phyloP scores from a whole-genome alignment of 1,140 invertebrate species.

The Cyclina sinensis region DNA sequence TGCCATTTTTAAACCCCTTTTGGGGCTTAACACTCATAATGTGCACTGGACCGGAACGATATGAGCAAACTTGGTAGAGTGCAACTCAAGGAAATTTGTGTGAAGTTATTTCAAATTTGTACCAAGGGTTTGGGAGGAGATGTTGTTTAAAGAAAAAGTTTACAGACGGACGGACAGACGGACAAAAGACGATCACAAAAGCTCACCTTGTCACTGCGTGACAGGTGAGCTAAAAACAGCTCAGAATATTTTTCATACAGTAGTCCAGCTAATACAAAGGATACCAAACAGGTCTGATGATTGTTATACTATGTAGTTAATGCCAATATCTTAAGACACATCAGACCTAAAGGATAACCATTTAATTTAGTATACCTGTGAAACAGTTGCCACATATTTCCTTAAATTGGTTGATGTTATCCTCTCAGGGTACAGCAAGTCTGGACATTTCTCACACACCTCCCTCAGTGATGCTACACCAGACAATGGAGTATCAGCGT shows the following conservation, averaged over 20 bases:
- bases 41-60: background rate
- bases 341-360: too few relatives aligned
- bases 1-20: too few relatives aligned
- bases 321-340: too few relatives aligned
- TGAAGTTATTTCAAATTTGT: constrained; percentile 22
- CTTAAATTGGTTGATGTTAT: constrained; percentile 5
- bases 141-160: background rate
- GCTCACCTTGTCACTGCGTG: background rate
- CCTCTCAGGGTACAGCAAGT: background rate
- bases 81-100: constrained; percentile 7
- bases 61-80: constrained; percentile 18
- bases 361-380: constrained; percentile 16
- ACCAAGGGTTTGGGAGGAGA: constrained; percentile 5
- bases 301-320: too few relatives aligned
- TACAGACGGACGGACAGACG: background rate
- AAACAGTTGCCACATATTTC: constrained; percentile 46
- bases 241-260: too few relatives aligned
- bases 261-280: too few relatives aligned
- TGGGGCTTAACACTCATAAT: too few relatives aligned
- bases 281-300: too few relatives aligned
- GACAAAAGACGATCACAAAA: constrained; percentile 6
- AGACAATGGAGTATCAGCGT: background rate
- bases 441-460: background rate
- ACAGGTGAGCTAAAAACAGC: background rate
- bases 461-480: background rate